phyloP scores from a whole-genome alignment of 2,797 vertebrate species.

The Lycodopsis pacificus region DNA sequence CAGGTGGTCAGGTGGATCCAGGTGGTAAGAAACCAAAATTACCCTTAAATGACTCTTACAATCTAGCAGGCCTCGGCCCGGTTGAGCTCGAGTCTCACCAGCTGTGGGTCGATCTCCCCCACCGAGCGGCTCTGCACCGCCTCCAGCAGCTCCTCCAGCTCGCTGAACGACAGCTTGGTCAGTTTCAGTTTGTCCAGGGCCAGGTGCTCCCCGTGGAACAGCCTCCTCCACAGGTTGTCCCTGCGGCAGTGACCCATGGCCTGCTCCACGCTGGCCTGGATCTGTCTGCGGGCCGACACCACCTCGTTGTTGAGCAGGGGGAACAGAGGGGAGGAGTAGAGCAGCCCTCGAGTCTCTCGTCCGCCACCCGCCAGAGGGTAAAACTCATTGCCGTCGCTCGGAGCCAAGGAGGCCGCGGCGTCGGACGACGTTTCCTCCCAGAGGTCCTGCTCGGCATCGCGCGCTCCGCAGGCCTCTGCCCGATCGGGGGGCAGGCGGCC shows the following conservation, averaged over 20 bases:
- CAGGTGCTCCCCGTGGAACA: constrained; percentile 95
- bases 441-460: constrained; percentile 74
- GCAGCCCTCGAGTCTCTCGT: constrained; percentile 75
- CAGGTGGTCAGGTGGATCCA: no score
- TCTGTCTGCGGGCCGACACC: constrained; percentile 87
- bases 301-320: constrained; percentile 92
- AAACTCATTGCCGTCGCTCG: constrained; percentile 83
- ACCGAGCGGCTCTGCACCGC: constrained; percentile 95
- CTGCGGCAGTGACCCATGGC: constrained; percentile 97
- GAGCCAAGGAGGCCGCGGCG: constrained; percentile 15
- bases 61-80: neutral
- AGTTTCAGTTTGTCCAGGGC: constrained; percentile 94
- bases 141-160: constrained; percentile 95
- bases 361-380: constrained; percentile 62
- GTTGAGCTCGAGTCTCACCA: constrained; percentile 82
- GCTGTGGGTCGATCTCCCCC: constrained; percentile 94
- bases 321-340: constrained; percentile 88
- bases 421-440: constrained; percentile 76
- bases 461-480: constrained; percentile 63
- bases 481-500: constrained; percentile 75
- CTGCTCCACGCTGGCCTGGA: constrained; percentile 92
- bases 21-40: neutral
- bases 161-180: constrained; percentile 90
- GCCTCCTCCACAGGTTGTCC: constrained; percentile 96
- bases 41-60: neutral